phyloP scores from a whole-genome alignment of 2,797 vertebrate genomes.

The Onychomys arenicola region DNA sequence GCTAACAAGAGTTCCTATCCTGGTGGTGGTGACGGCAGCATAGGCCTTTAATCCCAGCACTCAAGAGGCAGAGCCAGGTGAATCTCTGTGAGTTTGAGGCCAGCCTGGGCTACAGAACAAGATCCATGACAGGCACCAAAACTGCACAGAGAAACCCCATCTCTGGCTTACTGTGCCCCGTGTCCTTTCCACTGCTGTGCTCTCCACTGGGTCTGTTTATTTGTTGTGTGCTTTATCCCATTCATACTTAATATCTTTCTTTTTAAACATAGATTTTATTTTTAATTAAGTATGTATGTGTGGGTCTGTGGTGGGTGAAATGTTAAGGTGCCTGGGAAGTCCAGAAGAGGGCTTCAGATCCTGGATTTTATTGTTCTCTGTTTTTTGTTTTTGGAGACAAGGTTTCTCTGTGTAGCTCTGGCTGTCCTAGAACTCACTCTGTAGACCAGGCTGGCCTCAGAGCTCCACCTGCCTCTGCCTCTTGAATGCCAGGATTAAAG shows the following conservation, averaged over 20 bases:
- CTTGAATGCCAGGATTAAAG: not conserved
- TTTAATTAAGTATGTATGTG: not conserved
- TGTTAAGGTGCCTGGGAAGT: not conserved
- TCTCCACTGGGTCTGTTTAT: not conserved
- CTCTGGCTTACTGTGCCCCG: not conserved
- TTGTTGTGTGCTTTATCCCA: not conserved
- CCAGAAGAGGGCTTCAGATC: not conserved
- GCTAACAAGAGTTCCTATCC: not conserved
- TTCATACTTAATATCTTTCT: not conserved
- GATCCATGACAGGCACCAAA: no score
- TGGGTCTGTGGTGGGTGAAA: not conserved
- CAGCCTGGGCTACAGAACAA: no score
- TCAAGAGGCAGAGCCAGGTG: no score
- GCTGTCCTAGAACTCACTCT: not conserved
- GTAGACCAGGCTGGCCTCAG: not conserved
- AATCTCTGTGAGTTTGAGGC: no score
- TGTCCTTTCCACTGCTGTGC: not conserved
- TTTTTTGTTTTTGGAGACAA: not conserved
- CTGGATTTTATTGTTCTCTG: not conserved
- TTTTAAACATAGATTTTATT: not conserved
- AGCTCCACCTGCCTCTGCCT: not conserved
- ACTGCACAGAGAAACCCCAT: no score
- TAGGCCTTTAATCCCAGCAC: no score
- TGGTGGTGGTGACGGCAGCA: no score
- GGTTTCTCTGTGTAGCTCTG: not conserved